Evolutionary conservation across 2,797 vertebrate genomes (phyloP).

Genomic region (Sebastes vulpes): DNA sequence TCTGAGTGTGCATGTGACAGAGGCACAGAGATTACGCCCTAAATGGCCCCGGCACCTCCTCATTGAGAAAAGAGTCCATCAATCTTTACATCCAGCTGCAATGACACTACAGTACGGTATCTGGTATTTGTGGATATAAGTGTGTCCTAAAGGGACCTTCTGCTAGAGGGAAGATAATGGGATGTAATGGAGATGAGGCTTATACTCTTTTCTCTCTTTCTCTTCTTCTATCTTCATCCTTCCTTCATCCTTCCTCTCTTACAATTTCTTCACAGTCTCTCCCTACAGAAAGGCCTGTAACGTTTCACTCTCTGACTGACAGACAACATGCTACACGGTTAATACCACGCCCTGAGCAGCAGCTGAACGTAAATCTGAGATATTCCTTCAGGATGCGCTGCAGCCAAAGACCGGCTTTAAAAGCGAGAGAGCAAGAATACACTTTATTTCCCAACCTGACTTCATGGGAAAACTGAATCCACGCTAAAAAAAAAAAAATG

Average conservation of each 20-base stretch:
- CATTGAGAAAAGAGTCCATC: constrained; percentile 68
- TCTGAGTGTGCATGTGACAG: constrained; percentile 36
- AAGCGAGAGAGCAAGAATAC: constrained; percentile 2
- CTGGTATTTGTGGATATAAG: constrained; percentile 9
- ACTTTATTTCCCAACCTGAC: constrained; percentile 35
- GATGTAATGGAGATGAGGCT: constrained; percentile 45
- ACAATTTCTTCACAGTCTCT: constrained; percentile 21
- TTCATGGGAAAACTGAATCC: constrained; percentile 30
- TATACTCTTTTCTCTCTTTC: background rate
- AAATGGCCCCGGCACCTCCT: constrained; percentile 55
- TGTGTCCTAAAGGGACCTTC: constrained; percentile 36
- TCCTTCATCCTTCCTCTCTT: constrained; percentile 5
- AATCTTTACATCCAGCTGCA: constrained; percentile 56
- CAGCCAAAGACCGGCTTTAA: constrained; percentile 41
- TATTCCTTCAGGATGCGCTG: constrained; percentile 52
- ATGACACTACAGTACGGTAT: constrained; percentile 30
- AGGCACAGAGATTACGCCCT: constrained; percentile 47
- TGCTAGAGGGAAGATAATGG: constrained; percentile 58
- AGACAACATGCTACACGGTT: constrained; percentile 36
- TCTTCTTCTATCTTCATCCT: constrained; percentile 2
- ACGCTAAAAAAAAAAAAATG: background rate
- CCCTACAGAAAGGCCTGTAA: constrained; percentile 16
- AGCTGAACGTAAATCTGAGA: constrained; percentile 51
- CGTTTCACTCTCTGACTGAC: constrained; percentile 48
- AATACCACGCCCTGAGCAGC: constrained; percentile 56